These are phyloP conservation scores for Sterna hirundo DNA, from an alignment of 2,113 vertebrate species.

Conservation along the genomic window DNA sequence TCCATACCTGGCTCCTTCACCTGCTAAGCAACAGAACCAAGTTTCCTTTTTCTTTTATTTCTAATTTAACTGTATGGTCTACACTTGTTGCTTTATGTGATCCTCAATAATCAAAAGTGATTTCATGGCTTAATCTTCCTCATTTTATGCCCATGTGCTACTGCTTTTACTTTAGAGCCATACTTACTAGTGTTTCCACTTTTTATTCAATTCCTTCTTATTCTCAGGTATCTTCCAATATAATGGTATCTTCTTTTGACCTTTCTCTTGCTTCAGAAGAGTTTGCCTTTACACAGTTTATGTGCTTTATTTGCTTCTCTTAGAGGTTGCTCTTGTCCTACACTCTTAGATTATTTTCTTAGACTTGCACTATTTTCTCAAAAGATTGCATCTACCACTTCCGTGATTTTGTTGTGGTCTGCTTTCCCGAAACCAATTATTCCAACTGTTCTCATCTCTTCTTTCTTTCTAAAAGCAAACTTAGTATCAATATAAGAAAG, in stretches of 20 bases:
- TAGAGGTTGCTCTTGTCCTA: neutral
- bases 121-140: neutral
- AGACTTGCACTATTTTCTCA: neutral
- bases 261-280: neutral
- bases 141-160: neutral
- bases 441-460: neutral
- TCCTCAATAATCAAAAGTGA: neutral
- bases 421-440: neutral
- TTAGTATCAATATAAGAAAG: neutral
- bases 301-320: neutral
- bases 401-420: neutral
- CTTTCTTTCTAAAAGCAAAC: neutral
- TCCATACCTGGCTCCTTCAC: neutral
- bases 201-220: neutral
- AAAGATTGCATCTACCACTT: neutral
- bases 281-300: neutral
- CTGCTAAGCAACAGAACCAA: neutral
- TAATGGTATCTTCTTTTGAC: neutral
- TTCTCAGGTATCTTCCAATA: neutral
- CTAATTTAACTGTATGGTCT: neutral
- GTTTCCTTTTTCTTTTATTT: neutral
- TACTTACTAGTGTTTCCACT: neutral
- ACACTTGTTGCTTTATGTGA: neutral
- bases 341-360: neutral
- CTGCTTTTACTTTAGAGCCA: neutral